Evolutionary conservation across 2,888 invertebrate genomes (phyloP).

Genomic region (Craniophora ligustri): DNA sequence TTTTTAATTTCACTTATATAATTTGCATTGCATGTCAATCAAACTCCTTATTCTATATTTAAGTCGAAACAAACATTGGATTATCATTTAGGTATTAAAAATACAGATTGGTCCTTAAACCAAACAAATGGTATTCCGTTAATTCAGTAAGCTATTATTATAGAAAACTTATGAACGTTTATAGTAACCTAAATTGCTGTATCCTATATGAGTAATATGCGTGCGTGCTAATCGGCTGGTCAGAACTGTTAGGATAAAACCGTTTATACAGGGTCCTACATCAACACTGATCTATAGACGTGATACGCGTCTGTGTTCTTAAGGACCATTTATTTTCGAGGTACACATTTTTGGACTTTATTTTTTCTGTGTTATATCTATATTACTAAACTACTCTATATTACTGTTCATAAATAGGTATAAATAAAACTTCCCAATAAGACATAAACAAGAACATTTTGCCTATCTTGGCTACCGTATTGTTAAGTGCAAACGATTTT

Average conservation of each 20-base stretch:
- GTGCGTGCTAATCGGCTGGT: slow-evolving; percentile 38
- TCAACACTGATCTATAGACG: slow-evolving; percentile 26
- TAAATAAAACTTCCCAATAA: too few relatives aligned
- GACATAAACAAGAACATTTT: too few relatives aligned
- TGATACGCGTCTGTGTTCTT: slow-evolving; percentile 3
- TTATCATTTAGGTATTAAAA: too few relatives aligned
- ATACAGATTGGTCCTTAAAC: neutral
- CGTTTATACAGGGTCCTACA: slow-evolving; percentile 18
- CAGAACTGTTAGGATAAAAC: slow-evolving; percentile 35
- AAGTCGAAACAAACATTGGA: too few relatives aligned
- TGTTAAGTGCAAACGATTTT: too few relatives aligned
- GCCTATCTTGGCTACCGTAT: too few relatives aligned
- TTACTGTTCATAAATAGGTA: too few relatives aligned
- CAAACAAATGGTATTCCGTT: neutral
- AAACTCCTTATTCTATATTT: too few relatives aligned
- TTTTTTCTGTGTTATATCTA: neutral
- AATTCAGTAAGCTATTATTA: neutral
- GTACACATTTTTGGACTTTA: neutral
- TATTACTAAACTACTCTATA: too few relatives aligned
- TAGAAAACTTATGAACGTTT: neutral
- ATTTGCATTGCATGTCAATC: too few relatives aligned
- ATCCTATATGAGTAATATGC: slow-evolving; percentile 14
- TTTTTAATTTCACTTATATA: too few relatives aligned
- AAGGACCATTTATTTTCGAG: slow-evolving; percentile 1
- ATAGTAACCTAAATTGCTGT: slow-evolving; percentile 3